phyloP scores from a whole-genome alignment of 2,797 vertebrate genomes.

The Anniella stebbinsi region DNA sequence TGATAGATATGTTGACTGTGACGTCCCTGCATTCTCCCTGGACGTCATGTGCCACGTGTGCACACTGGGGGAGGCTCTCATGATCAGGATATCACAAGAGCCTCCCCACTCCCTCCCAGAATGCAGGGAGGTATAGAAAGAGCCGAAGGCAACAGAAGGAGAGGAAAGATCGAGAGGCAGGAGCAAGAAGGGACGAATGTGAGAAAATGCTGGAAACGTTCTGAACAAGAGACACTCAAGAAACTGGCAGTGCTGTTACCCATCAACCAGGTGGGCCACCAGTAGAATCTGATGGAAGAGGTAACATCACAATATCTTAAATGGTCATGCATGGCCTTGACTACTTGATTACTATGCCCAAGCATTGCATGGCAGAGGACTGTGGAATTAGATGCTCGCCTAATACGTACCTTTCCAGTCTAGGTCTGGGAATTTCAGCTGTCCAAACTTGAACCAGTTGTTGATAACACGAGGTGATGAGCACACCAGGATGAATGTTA shows the following conservation, averaged over 20 bases:
- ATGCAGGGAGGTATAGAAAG: no score
- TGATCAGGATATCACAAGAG: no score
- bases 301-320: no score
- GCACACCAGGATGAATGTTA: constrained; percentile 51
- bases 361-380: not conserved
- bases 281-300: not conserved
- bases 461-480: constrained; percentile 46
- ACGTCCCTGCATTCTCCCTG: no score
- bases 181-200: not conserved
- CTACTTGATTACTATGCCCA: not conserved
- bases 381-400: not conserved
- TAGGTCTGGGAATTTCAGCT: constrained; percentile 37
- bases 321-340: not conserved
- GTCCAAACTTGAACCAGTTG: constrained; percentile 31
- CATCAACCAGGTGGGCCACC: not conserved
- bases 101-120: no score
- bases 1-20: no score
- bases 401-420: constrained; percentile 24
- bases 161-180: no score
- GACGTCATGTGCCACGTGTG: no score
- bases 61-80: no score
- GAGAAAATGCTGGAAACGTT: not conserved
- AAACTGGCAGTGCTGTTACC: not conserved
- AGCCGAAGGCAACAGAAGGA: not conserved
- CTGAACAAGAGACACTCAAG: not conserved